Evolutionary conservation across 2,888 invertebrate species (phyloP), one percentile per base, ranked within the genome.

Genomic region (Morpho achilles): DNA sequence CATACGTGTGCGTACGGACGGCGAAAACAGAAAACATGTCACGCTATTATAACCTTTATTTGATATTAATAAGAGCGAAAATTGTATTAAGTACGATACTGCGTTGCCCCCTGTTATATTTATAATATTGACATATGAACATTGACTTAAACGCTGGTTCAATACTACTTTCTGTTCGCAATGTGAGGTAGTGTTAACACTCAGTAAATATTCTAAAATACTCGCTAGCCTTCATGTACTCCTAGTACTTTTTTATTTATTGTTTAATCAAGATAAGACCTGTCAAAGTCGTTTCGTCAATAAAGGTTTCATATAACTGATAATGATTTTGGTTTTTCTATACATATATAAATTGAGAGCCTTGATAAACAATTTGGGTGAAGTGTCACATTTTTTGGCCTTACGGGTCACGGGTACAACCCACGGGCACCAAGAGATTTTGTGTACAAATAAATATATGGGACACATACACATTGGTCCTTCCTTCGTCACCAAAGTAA

Each of bases 121-220:
- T 59, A 61, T 60, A 65, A 67, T 69, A 70, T 67, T 67, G 69
- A 66, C 68, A 67, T 66, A 64, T 68, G 68, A 68, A 68, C 67
- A 67, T 64, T 67, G 67, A 65, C 68, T 70, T 68, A 68, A 64
- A 59, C 51, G 56, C 62, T 64, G 59, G 63, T 67, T 63, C 65
- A 60, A 63, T 62, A 50, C 61, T 53, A 63, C 67, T 67, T 67
- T 67, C 67, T 59, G 64, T 61, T 60, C 49, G 10, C 48, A 49
- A 50, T 32, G 39, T 48, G 42, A 47, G 22, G 41, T 44, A 44
- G 49, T 60, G 57, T 62, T 60, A 62, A 57, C 57, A 60, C 57
- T 59, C 60, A 48, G 32, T 62, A 62, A 57, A 56, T 61, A 55
- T 59, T 62, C 57, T 54, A 60, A 57, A 52, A 52, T 46, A 62